A percentile compares a stretch with the other conserved stretches of the same genome.
Evolutionary conservation across 2,113 vertebrate species (phyloP).

Genomic region (Microtus oregoni): DNA sequence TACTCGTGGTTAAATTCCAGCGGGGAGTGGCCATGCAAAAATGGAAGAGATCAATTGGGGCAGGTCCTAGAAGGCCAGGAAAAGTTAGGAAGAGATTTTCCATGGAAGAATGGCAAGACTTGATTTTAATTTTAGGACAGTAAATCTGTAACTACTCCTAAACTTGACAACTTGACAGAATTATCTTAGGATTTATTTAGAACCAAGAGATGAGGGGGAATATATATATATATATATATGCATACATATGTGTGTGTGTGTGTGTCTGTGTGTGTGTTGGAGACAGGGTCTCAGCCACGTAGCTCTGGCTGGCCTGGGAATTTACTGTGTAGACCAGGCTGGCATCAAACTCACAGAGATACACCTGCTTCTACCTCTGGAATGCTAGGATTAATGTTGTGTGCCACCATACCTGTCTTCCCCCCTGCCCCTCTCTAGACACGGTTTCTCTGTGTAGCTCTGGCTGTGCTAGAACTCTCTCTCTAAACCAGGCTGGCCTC

Average conservation of each 20-base stretch:
- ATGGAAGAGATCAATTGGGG: not conserved
- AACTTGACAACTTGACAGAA: slow-evolving; percentile 33
- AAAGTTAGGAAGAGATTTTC: not conserved
- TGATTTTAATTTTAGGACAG: slow-evolving; percentile 38
- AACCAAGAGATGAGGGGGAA: not conserved
- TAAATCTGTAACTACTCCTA: slow-evolving; percentile 11
- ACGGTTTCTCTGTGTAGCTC: not conserved
- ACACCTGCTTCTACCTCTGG: not conserved
- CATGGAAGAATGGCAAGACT: not conserved
- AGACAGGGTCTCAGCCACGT: not conserved
- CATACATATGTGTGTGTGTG: too few relatives aligned
- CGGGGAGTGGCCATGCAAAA: not conserved
- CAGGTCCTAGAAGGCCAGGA: not conserved
- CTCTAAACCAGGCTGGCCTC: not conserved
- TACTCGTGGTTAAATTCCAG: not conserved
- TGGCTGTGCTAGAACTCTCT: not conserved
- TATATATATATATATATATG: too few relatives aligned
- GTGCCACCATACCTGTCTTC: not conserved
- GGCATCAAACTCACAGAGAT: not conserved
- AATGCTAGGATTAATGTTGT: not conserved
- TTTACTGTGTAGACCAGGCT: not conserved
- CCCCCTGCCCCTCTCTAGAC: not conserved
- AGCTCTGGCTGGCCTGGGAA: not conserved
- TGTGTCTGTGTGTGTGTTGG: not conserved
- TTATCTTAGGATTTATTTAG: slow-evolving; percentile 45